Conservation (phyloP, 2,888 invertebrate genomes). For the Drosophila monieri region DNA sequence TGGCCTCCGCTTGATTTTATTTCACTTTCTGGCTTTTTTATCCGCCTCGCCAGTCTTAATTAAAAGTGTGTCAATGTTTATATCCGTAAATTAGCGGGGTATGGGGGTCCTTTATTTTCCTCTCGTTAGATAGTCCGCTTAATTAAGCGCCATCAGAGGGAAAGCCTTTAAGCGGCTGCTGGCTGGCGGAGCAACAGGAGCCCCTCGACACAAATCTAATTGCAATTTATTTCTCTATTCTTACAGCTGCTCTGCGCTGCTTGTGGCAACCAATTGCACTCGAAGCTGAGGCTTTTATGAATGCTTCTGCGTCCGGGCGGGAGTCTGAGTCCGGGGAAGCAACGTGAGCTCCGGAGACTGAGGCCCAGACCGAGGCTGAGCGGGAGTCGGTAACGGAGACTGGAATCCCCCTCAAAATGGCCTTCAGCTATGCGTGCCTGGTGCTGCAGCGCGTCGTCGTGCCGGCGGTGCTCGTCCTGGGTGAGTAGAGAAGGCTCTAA, state of each 20-base stretch:
- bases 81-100: conserved; percentile 73
- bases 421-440: conserved; percentile 82
- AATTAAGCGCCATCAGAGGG: conserved; percentile 42
- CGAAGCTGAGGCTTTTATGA: conserved; percentile 70
- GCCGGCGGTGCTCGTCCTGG: conserved; percentile 82
- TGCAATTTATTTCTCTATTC: conserved; percentile 57
- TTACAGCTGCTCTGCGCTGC: conserved; percentile 63
- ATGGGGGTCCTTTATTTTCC: conserved; percentile 5
- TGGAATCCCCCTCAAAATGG: conserved; percentile 68
- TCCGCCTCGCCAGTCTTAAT: conserved; percentile 64
- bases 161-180: conserved; percentile 15
- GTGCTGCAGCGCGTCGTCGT: conserved; percentile 82
- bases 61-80: conserved; percentile 82
- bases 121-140: conserved; percentile 13
- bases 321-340: conserved; percentile 27
- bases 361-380: conserved; percentile 42
- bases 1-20: conserved; percentile 43
- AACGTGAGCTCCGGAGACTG: conserved; percentile 23
- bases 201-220: conserved; percentile 47
- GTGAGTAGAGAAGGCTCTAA: conserved; percentile 63
- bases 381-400: conserved; percentile 17
- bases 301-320: conserved; percentile 52
- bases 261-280: conserved; percentile 67
- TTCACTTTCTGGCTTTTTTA: conserved; percentile 29
- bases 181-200: conserved; percentile 34